phyloP scores from a whole-genome alignment of 2,888 invertebrate genomes.

The Chalcosyrphus nemorum region DNA sequence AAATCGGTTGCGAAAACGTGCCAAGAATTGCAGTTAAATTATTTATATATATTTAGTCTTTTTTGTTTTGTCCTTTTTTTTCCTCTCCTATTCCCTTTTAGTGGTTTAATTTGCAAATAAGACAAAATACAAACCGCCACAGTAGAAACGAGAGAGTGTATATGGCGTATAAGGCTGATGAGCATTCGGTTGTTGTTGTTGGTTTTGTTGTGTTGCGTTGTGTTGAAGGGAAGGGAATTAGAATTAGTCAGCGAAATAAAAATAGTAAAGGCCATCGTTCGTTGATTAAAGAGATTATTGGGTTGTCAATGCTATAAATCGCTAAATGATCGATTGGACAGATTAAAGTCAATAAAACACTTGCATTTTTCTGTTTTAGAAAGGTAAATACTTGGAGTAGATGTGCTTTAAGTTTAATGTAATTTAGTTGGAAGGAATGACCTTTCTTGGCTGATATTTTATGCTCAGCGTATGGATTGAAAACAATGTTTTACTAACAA shows the following conservation, averaged over 20 bases:
- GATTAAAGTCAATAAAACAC: background rate
- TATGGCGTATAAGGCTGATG: conserved; percentile 24
- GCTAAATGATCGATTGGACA: background rate
- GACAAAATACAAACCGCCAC: background rate
- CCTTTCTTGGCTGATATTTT: background rate
- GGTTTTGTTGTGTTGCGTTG: conserved; percentile 2
- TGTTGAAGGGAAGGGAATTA: background rate
- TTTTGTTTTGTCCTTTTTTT: background rate
- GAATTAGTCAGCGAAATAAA: background rate
- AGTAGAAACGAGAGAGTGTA: background rate
- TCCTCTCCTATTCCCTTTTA: background rate
- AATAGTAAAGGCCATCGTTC: background rate
- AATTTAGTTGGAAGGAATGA: background rate
- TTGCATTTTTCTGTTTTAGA: background rate
- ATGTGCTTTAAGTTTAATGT: background rate
- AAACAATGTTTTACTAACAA: no score
- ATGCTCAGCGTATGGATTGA: no score
- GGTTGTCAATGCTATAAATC: background rate
- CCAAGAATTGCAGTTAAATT: conserved; percentile 73
- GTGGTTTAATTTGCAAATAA: conserved; percentile 8
- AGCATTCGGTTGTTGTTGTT: conserved; percentile 28
- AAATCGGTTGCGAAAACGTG: conserved; percentile 74
- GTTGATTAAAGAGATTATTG: background rate
- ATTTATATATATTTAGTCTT: background rate
- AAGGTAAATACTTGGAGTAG: background rate